Percentiles rank a stretch among this genome's conserved stretches.
Conservation (phyloP, 2,797 vertebrate genomes). For the Hirundo rustica region DNA sequence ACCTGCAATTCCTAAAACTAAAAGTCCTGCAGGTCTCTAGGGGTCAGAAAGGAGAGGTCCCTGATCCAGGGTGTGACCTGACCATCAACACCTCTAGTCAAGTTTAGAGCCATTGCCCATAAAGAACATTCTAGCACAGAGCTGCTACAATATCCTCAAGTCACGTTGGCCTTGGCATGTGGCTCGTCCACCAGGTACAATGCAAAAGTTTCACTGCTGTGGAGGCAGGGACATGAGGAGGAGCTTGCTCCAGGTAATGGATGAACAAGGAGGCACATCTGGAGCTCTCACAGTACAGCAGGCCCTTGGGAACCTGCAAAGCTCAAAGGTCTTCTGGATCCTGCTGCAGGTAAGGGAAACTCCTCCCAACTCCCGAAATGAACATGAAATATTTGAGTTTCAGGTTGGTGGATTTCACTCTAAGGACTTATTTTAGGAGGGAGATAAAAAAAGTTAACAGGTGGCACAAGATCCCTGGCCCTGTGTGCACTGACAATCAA, state of each 20-base stretch:
- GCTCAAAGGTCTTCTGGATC: neutral
- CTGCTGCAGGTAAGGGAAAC: neutral
- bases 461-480: neutral
- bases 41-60: neutral
- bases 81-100: neutral
- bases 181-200: neutral
- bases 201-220: neutral
- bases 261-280: neutral
- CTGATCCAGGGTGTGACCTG: neutral
- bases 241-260: neutral
- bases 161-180: rapidly evolving
- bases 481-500: rapidly evolving
- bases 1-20: neutral
- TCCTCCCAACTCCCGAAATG: neutral
- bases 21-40: neutral
- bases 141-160: neutral
- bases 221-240: neutral
- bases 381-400: neutral
- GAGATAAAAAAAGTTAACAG: neutral
- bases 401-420: neutral
- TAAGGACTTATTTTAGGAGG: neutral
- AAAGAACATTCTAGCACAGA: neutral
- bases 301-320: neutral
- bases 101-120: neutral
- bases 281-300: rapidly evolving